These are phyloP conservation scores for Apostichopus californicus DNA, from an alignment of 35 echinoderm and acorn worm genomes.

Conservation along the genomic window DNA sequence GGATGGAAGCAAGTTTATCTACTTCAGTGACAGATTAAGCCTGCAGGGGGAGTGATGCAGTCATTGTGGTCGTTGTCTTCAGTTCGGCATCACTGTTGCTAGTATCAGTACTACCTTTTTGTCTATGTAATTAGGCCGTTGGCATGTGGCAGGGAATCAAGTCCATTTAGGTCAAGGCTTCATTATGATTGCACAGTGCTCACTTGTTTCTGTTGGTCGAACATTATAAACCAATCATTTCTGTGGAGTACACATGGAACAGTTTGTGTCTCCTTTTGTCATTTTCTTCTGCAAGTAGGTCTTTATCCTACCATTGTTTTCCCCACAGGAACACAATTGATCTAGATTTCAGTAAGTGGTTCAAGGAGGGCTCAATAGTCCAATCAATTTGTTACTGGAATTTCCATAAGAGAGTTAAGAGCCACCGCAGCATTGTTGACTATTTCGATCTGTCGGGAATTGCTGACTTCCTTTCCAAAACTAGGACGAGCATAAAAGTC, in stretches of 20 bases:
- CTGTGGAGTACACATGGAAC: constrained; percentile 6
- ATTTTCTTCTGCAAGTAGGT: constrained; percentile 4
- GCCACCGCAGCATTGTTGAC: constrained; percentile 22
- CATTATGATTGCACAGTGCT: background rate
- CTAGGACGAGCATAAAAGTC: constrained; percentile 51
- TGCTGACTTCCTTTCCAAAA: constrained; percentile 37
- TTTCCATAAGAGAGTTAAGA: constrained; percentile 16
- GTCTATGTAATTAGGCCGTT: constrained; percentile 29
- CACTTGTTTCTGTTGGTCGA: background rate
- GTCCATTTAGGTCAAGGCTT: constrained; percentile 41
- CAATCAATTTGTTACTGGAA: constrained; percentile 50
- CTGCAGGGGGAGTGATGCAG: background rate
- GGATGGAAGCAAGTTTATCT: constrained; percentile 9
- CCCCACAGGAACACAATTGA: constrained; percentile 47
- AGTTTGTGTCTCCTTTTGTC: constrained; percentile 24
- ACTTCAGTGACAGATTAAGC: constrained; percentile 38
- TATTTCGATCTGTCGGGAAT: constrained; percentile 28
- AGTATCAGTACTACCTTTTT: constrained; percentile 14
- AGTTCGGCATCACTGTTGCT: background rate
- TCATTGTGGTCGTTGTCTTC: background rate
- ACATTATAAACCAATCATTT: constrained; percentile 11
- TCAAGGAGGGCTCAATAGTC: constrained; percentile 54
- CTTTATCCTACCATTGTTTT: constrained; percentile 21
- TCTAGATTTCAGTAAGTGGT: constrained; percentile 46
- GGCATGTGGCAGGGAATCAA: background rate